A percentile compares a stretch with the other conserved stretches of the same genome.
Conservation (phyloP, 2,888 invertebrate genomes). For the Stenodera caucasica region DNA sequence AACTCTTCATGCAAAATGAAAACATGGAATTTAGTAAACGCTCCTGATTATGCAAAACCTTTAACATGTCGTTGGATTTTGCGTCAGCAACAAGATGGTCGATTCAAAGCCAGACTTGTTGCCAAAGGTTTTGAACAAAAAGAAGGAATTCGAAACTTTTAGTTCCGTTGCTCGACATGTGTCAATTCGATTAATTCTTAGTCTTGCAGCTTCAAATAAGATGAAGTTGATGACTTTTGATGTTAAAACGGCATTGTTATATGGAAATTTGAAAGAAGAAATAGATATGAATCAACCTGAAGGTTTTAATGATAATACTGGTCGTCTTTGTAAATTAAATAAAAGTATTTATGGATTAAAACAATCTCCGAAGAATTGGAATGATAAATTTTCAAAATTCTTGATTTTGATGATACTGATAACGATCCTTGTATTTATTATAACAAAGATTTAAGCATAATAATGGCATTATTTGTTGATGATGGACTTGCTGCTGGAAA, state of each 20-base stretch:
- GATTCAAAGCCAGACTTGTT: not conserved
- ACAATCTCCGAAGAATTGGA: conserved; percentile 42
- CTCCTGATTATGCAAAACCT: conserved; percentile 30
- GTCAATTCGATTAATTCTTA: conserved; percentile 35
- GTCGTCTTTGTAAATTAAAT: conserved; percentile 25
- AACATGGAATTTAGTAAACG: conserved; percentile 36
- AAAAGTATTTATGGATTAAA: conserved; percentile 42
- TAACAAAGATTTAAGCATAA: conserved; percentile 30
- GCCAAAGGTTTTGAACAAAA: conserved; percentile 37
- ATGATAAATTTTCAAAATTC: conserved; percentile 33
- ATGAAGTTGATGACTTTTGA: conserved; percentile 27
- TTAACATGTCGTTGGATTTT: conserved; percentile 38
- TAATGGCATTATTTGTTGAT: conserved; percentile 36
- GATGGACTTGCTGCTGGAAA: conserved; percentile 35
- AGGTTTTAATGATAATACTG: conserved; percentile 12
- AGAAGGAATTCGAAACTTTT: conserved; percentile 37
- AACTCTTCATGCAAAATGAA: conserved; percentile 31
- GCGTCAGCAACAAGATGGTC: conserved; percentile 33
- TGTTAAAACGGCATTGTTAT: conserved; percentile 28
- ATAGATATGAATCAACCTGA: conserved; percentile 12
- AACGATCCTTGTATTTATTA: conserved; percentile 39
- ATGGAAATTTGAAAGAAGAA: conserved; percentile 11
- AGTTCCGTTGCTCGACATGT: conserved; percentile 39
- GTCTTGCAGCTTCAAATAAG: conserved; percentile 34
- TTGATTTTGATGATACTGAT: conserved; percentile 35